phyloP scores from a whole-genome alignment of 2,113 vertebrate species.

The Boulengeromyrus knoepffleri region DNA sequence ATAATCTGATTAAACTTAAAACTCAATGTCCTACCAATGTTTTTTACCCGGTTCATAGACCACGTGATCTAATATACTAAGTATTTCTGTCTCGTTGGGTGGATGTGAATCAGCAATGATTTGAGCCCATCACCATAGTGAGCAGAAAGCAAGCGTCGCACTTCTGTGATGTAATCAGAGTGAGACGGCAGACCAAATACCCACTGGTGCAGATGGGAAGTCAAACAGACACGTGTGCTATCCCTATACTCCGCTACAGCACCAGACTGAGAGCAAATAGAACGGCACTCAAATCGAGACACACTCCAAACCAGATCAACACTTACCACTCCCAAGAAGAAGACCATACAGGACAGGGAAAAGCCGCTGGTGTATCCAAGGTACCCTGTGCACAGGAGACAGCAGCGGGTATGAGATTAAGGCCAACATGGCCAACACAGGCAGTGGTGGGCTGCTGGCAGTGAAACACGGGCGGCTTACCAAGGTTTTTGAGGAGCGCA shows the following conservation, averaged over 20 bases:
- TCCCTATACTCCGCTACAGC: neutral
- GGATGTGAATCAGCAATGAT: neutral
- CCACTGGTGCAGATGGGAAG: neutral
- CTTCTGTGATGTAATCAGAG: neutral
- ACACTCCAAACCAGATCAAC: neutral
- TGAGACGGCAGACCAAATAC: neutral
- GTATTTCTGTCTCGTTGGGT: neutral
- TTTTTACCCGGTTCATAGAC: neutral
- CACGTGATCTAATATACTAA: neutral
- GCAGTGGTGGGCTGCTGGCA: neutral
- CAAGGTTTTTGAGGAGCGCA: conserved; percentile 87
- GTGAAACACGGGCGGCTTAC: conserved; percentile 54
- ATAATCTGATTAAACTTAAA: neutral
- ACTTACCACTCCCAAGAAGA: conserved; percentile 90
- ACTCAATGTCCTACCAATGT: neutral
- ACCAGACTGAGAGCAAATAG: neutral
- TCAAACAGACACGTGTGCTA: neutral
- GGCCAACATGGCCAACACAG: neutral
- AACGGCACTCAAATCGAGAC: neutral
- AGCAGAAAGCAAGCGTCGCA: neutral
- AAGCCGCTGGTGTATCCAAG: conserved; percentile 96
- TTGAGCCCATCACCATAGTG: neutral
- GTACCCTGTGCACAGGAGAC: conserved; percentile 68
- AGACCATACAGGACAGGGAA: conserved; percentile 93
- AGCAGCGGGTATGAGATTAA: neutral